Evolutionary conservation across 92 coral and sea anemone species (phyloP).

Genomic region (Zoanthus gigantus): DNA sequence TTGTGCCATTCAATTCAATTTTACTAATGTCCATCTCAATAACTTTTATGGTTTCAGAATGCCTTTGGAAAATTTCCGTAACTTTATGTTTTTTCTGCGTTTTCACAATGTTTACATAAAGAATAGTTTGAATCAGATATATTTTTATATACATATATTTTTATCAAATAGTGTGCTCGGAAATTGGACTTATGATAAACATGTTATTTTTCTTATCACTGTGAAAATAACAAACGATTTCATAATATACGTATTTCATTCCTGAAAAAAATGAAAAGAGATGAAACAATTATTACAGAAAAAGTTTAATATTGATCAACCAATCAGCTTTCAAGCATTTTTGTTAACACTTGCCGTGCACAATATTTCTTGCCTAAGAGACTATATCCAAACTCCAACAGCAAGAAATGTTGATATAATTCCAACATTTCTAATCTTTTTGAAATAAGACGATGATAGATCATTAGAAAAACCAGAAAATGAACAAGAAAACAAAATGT

Average conservation of each 20-base stretch:
- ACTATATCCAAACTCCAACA: too few species aligned
- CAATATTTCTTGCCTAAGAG: too few species aligned
- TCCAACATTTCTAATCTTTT: neutral
- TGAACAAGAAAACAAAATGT: neutral
- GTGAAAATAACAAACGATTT: too few species aligned
- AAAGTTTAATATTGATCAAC: too few species aligned
- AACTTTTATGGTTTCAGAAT: neutral
- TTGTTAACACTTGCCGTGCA: too few species aligned
- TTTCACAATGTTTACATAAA: neutral
- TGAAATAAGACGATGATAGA: neutral
- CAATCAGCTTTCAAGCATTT: too few species aligned
- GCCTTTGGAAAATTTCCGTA: neutral
- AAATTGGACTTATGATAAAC: neutral
- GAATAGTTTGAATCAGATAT: neutral
- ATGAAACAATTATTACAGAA: too few species aligned
- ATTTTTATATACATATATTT: neutral
- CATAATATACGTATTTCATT: too few species aligned
- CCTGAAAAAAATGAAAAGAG: too few species aligned
- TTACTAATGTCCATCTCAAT: neutral
- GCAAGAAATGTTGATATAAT: too few species aligned
- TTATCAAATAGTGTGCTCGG: neutral
- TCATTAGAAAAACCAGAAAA: neutral
- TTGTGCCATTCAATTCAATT: neutral
- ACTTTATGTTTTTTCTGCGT: neutral
- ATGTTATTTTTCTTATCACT: neutral